Base-by-base conservation (phyloP, 2,888 invertebrate genomes). In the Heliconius charithonia region DNA sequence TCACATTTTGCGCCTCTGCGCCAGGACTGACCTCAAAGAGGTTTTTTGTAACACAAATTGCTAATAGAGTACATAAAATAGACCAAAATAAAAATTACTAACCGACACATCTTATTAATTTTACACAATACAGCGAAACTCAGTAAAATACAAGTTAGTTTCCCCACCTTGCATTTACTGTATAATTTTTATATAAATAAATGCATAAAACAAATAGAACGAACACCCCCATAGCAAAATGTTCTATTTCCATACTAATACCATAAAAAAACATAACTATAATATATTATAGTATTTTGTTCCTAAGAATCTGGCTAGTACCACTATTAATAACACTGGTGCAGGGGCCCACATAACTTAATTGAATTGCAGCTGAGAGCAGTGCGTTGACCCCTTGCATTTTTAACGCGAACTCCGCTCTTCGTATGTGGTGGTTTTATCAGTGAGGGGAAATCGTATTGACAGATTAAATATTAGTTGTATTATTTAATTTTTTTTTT, bases 381-480 rank as follows among this genome's bases (percentile, higher is more conserved):
- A 74, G 82, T 45, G 75, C 81, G 71, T 80, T 82, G 81, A 82
- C 83, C 81, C 78, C 82, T 72, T 75, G 71, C 74, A 79, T 81
- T 83, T 79, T 79, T 80, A 72, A 77, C 75, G 75, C 75, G 66
- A 75, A 74, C 56, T 67, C 73, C 22, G 63, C 19, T 51, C 51
- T 22, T 51, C 19, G 22, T 13, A 25, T 74, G 27, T 65, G 19
- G 22, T 22, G 41, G 12, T 27, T 63, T 74, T 74, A 74, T 74
- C 74, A 45, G 63, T 74, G 45, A 41, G 22, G 27, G 41, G 74
- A 74, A 41, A 45, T 45, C 63, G 45, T 74, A 65, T 45, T 74
- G 25, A 41, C 13, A 45, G 66, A 66, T 56, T 45, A 25, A n/a
- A 41, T 29, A 73, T n/a, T 66, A 41, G 27, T 59, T 27, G 41